Percentiles rank a stretch among this genome's conserved stretches.
Evolutionary conservation across 2,888 invertebrate genomes (phyloP).

Genomic region (Dynastes hyllus): DNA sequence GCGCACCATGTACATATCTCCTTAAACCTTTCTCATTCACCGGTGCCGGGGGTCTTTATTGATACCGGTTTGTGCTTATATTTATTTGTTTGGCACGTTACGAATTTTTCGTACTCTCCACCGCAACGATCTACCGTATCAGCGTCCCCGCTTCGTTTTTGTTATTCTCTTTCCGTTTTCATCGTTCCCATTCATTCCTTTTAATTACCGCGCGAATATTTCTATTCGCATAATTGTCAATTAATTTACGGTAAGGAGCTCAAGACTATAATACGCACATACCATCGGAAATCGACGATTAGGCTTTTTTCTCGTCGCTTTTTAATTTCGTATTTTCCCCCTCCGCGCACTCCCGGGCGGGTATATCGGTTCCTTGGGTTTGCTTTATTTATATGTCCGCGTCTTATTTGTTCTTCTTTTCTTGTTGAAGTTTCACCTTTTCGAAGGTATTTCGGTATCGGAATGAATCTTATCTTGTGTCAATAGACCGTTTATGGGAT

Average conservation of each 20-base stretch:
- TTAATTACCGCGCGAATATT: slow-evolving; percentile 34
- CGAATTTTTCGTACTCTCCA: slow-evolving; percentile 10
- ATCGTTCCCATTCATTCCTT: slow-evolving; percentile 2
- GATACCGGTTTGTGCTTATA: slow-evolving; percentile 51
- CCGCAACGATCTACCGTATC: neutral
- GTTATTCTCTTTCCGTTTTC: neutral
- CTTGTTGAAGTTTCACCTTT: slow-evolving; percentile 39
- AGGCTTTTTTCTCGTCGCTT: neutral
- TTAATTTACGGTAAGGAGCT: slow-evolving; percentile 20
- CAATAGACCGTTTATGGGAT: slow-evolving; percentile 48
- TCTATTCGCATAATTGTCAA: slow-evolving; percentile 14
- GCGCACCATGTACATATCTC: too few species aligned
- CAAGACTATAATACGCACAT: slow-evolving; percentile 5
- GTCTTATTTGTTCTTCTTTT: slow-evolving; percentile 23
- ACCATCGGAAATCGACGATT: slow-evolving; percentile 8
- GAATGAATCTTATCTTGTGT: slow-evolving; percentile 48
- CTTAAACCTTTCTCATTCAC: slow-evolving; percentile 7
- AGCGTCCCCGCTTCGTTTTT: neutral
- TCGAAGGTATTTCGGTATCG: slow-evolving; percentile 46
- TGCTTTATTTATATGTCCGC: slow-evolving; percentile 31
- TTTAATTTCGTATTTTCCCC: neutral
- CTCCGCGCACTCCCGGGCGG: neutral
- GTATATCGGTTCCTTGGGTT: slow-evolving; percentile 16
- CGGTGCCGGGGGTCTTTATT: slow-evolving; percentile 25
- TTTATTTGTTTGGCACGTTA: slow-evolving; percentile 38